Conservation (phyloP, 2,888 invertebrate genomes). For the Conus canariensis region DNA sequence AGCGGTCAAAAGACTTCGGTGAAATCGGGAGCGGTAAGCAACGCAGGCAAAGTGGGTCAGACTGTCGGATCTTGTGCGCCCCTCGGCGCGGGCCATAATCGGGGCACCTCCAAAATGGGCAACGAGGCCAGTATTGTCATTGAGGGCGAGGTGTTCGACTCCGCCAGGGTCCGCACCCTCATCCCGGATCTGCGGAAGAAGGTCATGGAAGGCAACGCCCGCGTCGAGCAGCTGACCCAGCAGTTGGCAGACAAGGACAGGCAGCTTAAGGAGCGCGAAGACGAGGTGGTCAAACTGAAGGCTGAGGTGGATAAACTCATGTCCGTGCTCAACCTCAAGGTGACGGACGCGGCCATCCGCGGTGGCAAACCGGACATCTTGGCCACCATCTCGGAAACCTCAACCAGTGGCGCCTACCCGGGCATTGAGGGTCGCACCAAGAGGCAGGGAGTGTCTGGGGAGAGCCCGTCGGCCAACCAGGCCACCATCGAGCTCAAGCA, state of each 20-base stretch:
- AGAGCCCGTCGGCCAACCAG: slow-evolving; percentile 82
- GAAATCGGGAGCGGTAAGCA: background rate
- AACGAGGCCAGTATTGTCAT: slow-evolving; percentile 72
- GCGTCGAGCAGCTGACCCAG: slow-evolving; percentile 80
- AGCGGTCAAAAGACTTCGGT: background rate
- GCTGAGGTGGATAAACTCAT: slow-evolving; percentile 87
- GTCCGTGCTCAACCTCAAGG: slow-evolving; percentile 80
- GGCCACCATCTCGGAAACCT: slow-evolving; percentile 81
- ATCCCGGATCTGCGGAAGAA: slow-evolving; percentile 81
- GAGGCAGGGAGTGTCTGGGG: slow-evolving; percentile 88
- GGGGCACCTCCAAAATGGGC: slow-evolving; percentile 65
- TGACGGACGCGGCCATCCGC: slow-evolving; percentile 76
- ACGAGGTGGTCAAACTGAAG: slow-evolving; percentile 84
- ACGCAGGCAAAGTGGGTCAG: slow-evolving; percentile 42
- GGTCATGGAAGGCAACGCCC: slow-evolving; percentile 80
- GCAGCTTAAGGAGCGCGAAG: slow-evolving; percentile 82
- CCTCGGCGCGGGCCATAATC: slow-evolving; percentile 38
- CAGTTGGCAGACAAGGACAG: slow-evolving; percentile 82
- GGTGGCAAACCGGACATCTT: slow-evolving; percentile 81
- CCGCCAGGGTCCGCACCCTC: slow-evolving; percentile 73
- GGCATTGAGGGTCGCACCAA: slow-evolving; percentile 79
- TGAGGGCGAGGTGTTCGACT: slow-evolving; percentile 72
- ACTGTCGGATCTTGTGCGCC: slow-evolving; percentile 45
- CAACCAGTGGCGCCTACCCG: slow-evolving; percentile 79
- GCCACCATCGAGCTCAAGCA: slow-evolving; percentile 78